A percentile compares a stretch with the other conserved stretches of the same genome.
phyloP scores from a whole-genome alignment of 2,797 vertebrate species.

The Tauraco hartlaubi region DNA sequence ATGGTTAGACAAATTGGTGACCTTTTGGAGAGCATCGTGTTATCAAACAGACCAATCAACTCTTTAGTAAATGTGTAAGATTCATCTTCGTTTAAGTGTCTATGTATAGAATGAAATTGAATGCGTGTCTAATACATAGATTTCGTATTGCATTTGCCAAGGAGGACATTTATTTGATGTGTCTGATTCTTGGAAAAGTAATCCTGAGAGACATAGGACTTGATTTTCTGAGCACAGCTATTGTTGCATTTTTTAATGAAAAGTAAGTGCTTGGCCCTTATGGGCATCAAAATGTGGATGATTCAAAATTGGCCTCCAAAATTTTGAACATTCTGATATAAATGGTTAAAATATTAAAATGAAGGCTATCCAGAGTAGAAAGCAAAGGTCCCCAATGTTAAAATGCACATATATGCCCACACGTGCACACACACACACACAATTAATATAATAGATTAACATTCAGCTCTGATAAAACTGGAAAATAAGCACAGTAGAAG shows the following conservation, averaged over 20 bases:
- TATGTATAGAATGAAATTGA: slow-evolving; percentile 47
- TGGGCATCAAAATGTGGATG: not conserved
- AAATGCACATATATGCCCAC: not conserved
- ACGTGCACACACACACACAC: too few species aligned
- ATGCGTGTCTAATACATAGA: slow-evolving; percentile 44
- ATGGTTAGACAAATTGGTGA: slow-evolving; percentile 53
- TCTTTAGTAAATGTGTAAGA: slow-evolving; percentile 41
- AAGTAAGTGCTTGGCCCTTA: slow-evolving; percentile 42
- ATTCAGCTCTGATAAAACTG: slow-evolving; percentile 16
- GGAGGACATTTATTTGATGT: slow-evolving; percentile 34
- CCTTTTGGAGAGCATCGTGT: slow-evolving; percentile 51
- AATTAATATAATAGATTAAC: slow-evolving; percentile 13
- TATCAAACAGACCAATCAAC: slow-evolving; percentile 55
- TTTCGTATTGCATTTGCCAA: slow-evolving; percentile 33
- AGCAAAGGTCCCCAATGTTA: not conserved
- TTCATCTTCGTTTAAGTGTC: slow-evolving; percentile 55
- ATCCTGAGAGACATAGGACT: slow-evolving; percentile 29
- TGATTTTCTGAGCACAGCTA: slow-evolving; percentile 44
- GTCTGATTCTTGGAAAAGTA: slow-evolving; percentile 56
- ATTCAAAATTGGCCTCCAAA: slow-evolving; percentile 31
- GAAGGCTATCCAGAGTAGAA: not conserved
- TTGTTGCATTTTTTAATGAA: slow-evolving; percentile 34
- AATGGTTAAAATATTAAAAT: not conserved
- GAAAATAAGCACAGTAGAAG: not conserved
- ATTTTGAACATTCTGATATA: not conserved